Evolutionary conservation across 30 jellyfish, hydroid and myxozoan genomes (phyloP).

Genomic region (Aurelia aurita): DNA sequence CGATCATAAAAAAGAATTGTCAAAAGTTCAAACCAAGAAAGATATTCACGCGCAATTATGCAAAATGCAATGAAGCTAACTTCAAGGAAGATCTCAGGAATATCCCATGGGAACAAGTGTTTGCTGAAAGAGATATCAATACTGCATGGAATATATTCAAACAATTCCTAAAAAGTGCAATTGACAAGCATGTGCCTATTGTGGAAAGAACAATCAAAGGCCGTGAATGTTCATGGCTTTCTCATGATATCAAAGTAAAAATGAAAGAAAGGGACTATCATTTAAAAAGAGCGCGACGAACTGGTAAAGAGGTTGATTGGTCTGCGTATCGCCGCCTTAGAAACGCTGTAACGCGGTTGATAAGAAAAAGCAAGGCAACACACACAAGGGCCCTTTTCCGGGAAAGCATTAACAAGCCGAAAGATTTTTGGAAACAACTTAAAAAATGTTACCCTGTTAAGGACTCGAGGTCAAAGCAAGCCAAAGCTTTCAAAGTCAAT

Average conservation of each 20-base stretch:
- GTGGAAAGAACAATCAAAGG: not conserved
- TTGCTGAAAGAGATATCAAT: not conserved
- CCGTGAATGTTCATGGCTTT: not conserved
- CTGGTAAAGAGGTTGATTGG: not conserved
- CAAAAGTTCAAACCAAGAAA: too few relatives aligned
- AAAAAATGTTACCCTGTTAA: too few relatives aligned
- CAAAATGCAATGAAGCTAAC: too few relatives aligned
- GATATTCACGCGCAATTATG: too few relatives aligned
- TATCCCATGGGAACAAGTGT: too few relatives aligned
- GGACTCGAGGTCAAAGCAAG: too few relatives aligned
- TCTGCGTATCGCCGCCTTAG: not conserved
- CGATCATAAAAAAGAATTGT: too few relatives aligned
- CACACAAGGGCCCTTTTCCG: not conserved
- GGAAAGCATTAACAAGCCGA: too few relatives aligned
- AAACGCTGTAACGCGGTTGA: not conserved
- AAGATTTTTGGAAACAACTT: too few relatives aligned
- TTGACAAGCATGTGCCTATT: constrained; percentile 8
- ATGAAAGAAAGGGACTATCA: not conserved
- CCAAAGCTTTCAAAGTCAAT: not conserved
- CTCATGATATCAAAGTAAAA: not conserved
- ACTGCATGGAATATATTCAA: not conserved
- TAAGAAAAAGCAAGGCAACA: not conserved
- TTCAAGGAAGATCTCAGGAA: too few relatives aligned
- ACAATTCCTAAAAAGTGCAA: not conserved
- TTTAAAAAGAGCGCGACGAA: not conserved